Evolutionary conservation across 1,140 invertebrate species (phyloP).

Genomic region (Phenacoccus solenopsis): DNA sequence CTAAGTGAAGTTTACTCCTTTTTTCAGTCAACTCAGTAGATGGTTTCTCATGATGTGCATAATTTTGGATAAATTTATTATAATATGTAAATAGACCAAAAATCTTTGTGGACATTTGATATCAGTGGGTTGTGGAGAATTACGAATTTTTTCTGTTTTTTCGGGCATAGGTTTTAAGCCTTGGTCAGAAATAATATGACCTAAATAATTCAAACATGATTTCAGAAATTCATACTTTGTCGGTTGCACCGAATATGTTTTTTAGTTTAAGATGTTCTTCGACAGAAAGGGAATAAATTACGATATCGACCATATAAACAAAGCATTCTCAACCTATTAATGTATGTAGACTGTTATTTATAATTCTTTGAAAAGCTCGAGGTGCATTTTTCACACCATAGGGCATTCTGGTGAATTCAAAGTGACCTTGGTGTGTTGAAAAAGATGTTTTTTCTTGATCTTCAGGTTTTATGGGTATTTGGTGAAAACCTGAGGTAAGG

Average conservation of each 20-base stretch:
- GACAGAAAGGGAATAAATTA: constrained; percentile 12
- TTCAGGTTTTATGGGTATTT: too few species aligned
- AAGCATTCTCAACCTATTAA: too few species aligned
- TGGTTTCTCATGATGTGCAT: too few species aligned
- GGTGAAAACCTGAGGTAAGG: constrained; percentile 27
- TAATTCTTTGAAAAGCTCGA: too few species aligned
- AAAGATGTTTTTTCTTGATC: too few species aligned
- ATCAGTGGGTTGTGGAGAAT: constrained; percentile 30
- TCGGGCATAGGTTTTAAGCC: constrained; percentile 31
- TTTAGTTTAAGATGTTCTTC: constrained; percentile 19
- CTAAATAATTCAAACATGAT: constrained; percentile 30
- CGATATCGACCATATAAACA: constrained; percentile 25
- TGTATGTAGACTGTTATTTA: too few species aligned
- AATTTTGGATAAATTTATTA: too few species aligned
- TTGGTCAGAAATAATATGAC: constrained; percentile 31
- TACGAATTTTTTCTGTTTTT: constrained; percentile 31
- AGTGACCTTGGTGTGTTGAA: too few species aligned
- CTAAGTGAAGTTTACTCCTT: too few species aligned
- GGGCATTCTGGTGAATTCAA: too few species aligned
- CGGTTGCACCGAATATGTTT: constrained; percentile 23
- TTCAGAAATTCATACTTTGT: constrained; percentile 30
- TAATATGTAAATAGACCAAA: constrained; percentile 35
- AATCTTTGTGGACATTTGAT: constrained; percentile 33
- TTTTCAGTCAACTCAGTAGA: too few species aligned
- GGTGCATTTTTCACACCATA: too few species aligned